Base-by-base conservation (phyloP, 1,140 invertebrate species). In the Ostrea denselamellosa region DNA sequence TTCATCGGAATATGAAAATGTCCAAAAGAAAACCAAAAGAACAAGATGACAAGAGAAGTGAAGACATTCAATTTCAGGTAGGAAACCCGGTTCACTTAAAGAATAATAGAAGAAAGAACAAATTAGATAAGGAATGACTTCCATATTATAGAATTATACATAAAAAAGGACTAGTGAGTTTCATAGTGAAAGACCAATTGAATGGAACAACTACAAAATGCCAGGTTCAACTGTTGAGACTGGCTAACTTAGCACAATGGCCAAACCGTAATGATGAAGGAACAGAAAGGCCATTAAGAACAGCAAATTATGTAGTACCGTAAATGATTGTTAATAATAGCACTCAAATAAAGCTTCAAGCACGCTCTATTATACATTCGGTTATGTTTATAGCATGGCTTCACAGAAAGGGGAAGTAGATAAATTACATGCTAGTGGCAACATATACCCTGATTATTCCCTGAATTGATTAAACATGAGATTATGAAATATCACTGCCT, bases 111-210 rank as follows among this genome's bases (percentile, higher is more conserved):
- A 68, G 17, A 25, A 86, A 77, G 62, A 14, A n/a, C 53, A 87
- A 89, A 53, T 19, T 89, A 1, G 65, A 77, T 8, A 53, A 12
- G 10, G 56, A 85, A 65, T 89, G 86, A 86, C 62, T 10, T 22
- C 86, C 86, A 54, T 86, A 84, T 58, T 90, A 81, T 10, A 56
- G 87, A 12, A 83, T n/a, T n/a, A n/a, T n/a, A 56, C 28, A 87
- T 17, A 71, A 86, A 77, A 86, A 12, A 81, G 51, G 51, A 9
- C 87, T 58, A 44, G 81, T 86, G 7, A 85, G 71, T 62, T 88
- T 86, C 54, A 77, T 77, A 5, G 82, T 90, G 0, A 90, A 86
- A 14, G 25, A 88, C 87, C 68, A 87, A 90, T 14, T 87, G 86
- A 65, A 14, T 28, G 28, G 85, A 83, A 14, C 25, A n/a, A 28